phyloP scores from a whole-genome alignment of 2,888 invertebrate species.

The Spisula subtruncata region DNA sequence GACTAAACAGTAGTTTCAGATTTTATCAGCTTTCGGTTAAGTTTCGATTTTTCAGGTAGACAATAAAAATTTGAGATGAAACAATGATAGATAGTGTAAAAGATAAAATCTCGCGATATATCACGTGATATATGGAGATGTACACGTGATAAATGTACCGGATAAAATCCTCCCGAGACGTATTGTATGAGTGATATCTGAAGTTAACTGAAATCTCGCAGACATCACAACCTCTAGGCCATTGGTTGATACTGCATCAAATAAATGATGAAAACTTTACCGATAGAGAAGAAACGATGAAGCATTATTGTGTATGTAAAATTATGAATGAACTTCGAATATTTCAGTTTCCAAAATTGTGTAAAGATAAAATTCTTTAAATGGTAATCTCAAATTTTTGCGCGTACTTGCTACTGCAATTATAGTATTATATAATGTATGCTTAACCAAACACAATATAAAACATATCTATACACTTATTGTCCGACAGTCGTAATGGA shows the following conservation, averaged over 20 bases:
- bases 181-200: conserved; percentile 21
- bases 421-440: too few relatives aligned
- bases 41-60: conserved; percentile 32
- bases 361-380: not conserved
- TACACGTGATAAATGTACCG: conserved; percentile 39
- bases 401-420: too few relatives aligned
- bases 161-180: conserved; percentile 33
- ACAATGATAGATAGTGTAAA: conserved; percentile 39
- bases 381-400: not conserved
- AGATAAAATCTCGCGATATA: conserved; percentile 39
- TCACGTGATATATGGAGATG: conserved; percentile 50
- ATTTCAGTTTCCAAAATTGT: not conserved
- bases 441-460: too few relatives aligned
- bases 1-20: not conserved
- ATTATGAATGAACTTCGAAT: not conserved
- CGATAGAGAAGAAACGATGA: not conserved
- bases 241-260: not conserved
- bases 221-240: conserved; percentile 12
- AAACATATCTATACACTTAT: too few relatives aligned
- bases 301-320: not conserved
- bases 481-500: too few relatives aligned
- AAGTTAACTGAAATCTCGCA: not conserved
- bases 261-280: not conserved
- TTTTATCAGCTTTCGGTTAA: conserved; percentile 34
- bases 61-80: conserved; percentile 36